phyloP scores from a whole-genome alignment of 1,140 invertebrate genomes.

The Wiebesia pumilae region DNA sequence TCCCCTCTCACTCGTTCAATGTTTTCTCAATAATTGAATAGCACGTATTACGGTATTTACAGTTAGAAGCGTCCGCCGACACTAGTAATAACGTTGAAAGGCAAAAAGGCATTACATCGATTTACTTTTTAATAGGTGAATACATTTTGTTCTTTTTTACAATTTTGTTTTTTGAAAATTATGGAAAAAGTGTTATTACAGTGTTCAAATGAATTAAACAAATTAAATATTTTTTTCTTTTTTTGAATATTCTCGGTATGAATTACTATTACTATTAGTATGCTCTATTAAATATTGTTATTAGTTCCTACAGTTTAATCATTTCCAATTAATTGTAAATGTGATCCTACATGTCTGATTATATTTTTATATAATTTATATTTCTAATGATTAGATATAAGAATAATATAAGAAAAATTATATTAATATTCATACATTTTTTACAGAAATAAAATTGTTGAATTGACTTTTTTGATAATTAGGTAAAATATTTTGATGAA shows the following conservation, averaged over 20 bases:
- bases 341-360: no score
- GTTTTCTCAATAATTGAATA: slow-evolving; percentile 4
- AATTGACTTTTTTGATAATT: no score
- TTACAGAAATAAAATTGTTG: not conserved
- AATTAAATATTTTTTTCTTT: not conserved
- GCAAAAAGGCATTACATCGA: slow-evolving; percentile 6
- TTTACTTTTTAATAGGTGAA: not conserved
- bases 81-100: not conserved
- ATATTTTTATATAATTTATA: no score
- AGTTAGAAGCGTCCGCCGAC: not conserved
- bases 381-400: not conserved
- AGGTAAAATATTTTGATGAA: no score
- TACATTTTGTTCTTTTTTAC: not conserved
- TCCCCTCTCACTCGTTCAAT: not conserved
- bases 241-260: not conserved
- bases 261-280: not conserved
- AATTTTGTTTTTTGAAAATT: not conserved
- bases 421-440: not conserved
- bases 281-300: not conserved
- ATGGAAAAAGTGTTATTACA: not conserved
- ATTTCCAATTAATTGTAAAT: no score
- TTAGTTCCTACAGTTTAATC: no score
- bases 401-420: not conserved
- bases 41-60: not conserved
- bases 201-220: not conserved